phyloP scores from a whole-genome alignment of 2,888 invertebrate species.

The Dusona sp. region DNA sequence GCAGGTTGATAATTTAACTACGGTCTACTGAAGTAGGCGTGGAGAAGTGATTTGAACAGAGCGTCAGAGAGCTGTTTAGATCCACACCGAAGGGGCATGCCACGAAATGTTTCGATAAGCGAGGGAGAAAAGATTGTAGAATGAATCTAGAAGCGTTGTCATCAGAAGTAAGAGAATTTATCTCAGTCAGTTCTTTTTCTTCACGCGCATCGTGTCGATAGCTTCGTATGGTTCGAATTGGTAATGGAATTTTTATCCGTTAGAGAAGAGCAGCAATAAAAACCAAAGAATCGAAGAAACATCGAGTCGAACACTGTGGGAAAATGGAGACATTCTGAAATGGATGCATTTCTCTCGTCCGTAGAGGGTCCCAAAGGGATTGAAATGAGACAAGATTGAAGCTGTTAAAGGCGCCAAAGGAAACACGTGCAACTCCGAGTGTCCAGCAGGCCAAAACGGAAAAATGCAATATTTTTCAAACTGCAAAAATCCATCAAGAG shows the following conservation, averaged over 20 bases:
- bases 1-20: neutral
- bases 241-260: conserved; percentile 48
- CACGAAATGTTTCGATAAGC: conserved; percentile 51
- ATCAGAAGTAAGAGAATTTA: conserved; percentile 22
- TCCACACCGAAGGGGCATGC: conserved; percentile 8
- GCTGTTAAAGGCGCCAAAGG: neutral
- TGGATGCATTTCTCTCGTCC: neutral
- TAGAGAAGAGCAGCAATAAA: neutral
- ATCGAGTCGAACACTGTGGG: conserved; percentile 22
- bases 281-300: neutral
- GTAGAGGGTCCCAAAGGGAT: neutral
- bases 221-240: conserved; percentile 40
- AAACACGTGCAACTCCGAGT: neutral
- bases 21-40: conserved; percentile 7
- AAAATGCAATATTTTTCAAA: conserved; percentile 30
- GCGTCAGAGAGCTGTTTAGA: neutral
- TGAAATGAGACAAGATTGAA: neutral
- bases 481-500: conserved; percentile 35
- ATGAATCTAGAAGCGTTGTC: conserved; percentile 16
- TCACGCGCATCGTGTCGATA: conserved; percentile 5
- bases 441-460: conserved; percentile 18
- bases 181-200: conserved; percentile 18
- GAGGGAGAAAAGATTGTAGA: conserved; percentile 43
- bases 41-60: conserved; percentile 7
- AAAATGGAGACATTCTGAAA: conserved; percentile 39